Percentiles rank a stretch among this genome's conserved stretches.
These are phyloP conservation scores for Sinopyrophorus schimmeli DNA, from an alignment of 2,888 invertebrate species.

Conservation along the genomic window DNA sequence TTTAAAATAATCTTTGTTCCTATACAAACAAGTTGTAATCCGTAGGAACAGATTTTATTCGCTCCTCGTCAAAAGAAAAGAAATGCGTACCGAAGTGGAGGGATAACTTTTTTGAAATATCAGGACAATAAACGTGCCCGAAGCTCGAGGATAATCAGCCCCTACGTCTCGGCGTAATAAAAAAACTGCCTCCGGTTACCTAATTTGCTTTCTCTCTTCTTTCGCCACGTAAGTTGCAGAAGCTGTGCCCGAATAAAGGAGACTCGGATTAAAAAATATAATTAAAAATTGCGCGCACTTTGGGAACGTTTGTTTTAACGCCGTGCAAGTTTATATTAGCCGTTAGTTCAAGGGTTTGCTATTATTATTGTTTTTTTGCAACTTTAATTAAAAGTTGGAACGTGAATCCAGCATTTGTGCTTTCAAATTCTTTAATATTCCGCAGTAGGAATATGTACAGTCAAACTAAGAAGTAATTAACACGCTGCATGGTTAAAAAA, in stretches of 20 bases:
- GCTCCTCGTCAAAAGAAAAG: slow-evolving; percentile 8
- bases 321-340: slow-evolving; percentile 12
- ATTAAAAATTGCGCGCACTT: slow-evolving; percentile 2
- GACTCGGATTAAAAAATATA: too few relatives aligned
- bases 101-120: slow-evolving; percentile 20
- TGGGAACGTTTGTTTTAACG: background rate
- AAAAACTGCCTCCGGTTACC: background rate
- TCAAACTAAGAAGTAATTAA: too few relatives aligned
- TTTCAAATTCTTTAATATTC: slow-evolving; percentile 27
- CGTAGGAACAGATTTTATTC: slow-evolving; percentile 18
- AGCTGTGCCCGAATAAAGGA: too few relatives aligned
- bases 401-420: slow-evolving; percentile 20
- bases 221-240: too few relatives aligned
- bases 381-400: slow-evolving; percentile 30
- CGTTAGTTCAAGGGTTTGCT: slow-evolving; percentile 8
- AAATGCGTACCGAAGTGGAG: slow-evolving; percentile 9
- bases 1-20: slow-evolving; percentile 20
- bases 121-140: slow-evolving; percentile 20
- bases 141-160: slow-evolving; percentile 18
- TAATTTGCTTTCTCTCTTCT: too few relatives aligned
- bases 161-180: background rate
- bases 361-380: slow-evolving; percentile 19
- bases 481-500: too few relatives aligned
- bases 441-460: too few relatives aligned
- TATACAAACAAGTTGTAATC: slow-evolving; percentile 22